Evolutionary conservation across 2,888 invertebrate genomes (phyloP), one percentile per base, ranked within the genome.

Genomic region (Drosophila mercatorum): DNA sequence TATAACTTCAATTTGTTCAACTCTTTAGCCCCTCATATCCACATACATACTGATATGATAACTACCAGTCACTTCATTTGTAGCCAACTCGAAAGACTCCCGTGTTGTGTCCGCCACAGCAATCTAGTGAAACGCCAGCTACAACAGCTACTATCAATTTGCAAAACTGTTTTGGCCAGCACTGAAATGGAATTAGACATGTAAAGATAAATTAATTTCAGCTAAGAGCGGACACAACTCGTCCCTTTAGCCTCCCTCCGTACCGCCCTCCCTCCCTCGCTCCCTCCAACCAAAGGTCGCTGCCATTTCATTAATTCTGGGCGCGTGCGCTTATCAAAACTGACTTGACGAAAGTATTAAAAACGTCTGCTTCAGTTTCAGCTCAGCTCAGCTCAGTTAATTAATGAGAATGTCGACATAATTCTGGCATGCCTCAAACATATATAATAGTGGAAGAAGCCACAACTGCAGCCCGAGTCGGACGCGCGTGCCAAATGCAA

Each of bases 261-360:
- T 28, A 34, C 34, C 34, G 6, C 34, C 34, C 7, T 34, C 34
- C 34, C 34, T 34, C 34, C 34, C 7, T 34, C 34, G 3, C 31
- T 2, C 31, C 31, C 31, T 34, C 31, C 31, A 7, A 34, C 2
- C 51, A 22, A 59, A 73, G 64, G 67, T 70, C 57, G 60, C 53
- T 55, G 70, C 55, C 70, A 73, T 79, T 86, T 81, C 82, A 84
- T 84, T 89, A 84, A 84, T 87, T 84, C 68, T 28, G 49, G 68
- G 55, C 68, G 76, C 77, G 84, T 56, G 55, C 64, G 72, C 78
- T 75, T 86, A 75, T 83, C 87, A 83, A 70, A 80, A 86, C 62
- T 53, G 69, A 68, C 75, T 67, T 67, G 61, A 60, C 59, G 51
- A 70, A 65, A 61, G 71, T 72, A 71, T 71, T 83, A 81, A 81